phyloP scores from a whole-genome alignment of 2,113 vertebrate species.

The Phalacrocorax carbo region DNA sequence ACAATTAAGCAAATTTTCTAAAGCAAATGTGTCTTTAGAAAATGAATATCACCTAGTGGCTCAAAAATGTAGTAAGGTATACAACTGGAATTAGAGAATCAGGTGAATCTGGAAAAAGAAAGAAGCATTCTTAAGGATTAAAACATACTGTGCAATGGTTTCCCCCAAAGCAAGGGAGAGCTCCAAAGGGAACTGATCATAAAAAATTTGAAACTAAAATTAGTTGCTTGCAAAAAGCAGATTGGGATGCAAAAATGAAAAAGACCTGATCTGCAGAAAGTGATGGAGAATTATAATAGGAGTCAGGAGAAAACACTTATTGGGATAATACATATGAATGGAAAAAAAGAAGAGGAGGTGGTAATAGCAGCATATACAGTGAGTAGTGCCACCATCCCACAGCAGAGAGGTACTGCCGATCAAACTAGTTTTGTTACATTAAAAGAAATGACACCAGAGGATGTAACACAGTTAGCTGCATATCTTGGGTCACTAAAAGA shows the following conservation, averaged over 20 bases:
- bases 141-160: not conserved
- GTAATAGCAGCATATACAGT: not conserved
- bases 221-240: not conserved
- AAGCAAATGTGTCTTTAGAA: not conserved
- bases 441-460: not conserved
- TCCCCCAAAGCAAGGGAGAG: not conserved
- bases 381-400: not conserved
- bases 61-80: not conserved
- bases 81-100: not conserved
- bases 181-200: not conserved
- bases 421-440: not conserved
- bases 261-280: not conserved
- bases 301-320: not conserved
- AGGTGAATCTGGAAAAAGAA: not conserved
- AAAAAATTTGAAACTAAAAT: not conserved
- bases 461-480: not conserved
- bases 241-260: not conserved
- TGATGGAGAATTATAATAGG: not conserved
- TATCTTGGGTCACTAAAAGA: not conserved
- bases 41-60: not conserved
- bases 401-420: not conserved
- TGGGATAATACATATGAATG: not conserved
- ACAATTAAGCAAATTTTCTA: not conserved
- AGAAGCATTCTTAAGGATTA: not conserved
- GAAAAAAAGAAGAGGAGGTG: not conserved